Conservation (phyloP, 2,113 vertebrate genomes). For the Corvus cornix region DNA sequence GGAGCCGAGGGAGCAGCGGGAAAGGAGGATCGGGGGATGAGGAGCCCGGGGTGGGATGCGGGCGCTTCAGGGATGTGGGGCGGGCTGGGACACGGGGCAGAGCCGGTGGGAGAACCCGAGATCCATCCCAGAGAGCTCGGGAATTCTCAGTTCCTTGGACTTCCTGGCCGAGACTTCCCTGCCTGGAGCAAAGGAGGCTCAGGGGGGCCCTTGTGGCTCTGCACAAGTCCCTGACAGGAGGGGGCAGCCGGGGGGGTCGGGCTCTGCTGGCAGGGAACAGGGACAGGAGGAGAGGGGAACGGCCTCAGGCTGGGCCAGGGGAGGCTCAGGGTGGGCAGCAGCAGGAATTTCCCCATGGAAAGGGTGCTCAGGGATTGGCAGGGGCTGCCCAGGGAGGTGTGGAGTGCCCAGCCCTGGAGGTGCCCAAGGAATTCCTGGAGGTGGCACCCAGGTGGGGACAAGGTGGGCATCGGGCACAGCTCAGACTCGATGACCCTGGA, state of each 20-base stretch:
- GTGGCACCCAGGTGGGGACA: neutral
- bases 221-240: neutral
- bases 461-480: rapidly evolving
- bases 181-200: neutral
- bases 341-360: no score
- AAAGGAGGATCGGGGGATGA: neutral
- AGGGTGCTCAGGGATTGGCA: no score
- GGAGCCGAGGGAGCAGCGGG: neutral
- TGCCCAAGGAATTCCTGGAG: rapidly evolving
- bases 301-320: no score
- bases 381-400: neutral
- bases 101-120: neutral
- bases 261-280: no score
- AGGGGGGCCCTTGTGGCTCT: neutral
- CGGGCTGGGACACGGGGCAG: rapidly evolving
- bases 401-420: neutral
- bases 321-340: no score
- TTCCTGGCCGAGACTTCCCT: no score
- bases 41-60: neutral
- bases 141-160: neutral
- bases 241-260: no score
- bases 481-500: rapidly evolving
- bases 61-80: neutral
- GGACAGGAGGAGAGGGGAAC: no score
- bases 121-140: neutral